Base-by-base conservation (phyloP, 2,888 invertebrate genomes). In the Agrochola circellaris region DNA sequence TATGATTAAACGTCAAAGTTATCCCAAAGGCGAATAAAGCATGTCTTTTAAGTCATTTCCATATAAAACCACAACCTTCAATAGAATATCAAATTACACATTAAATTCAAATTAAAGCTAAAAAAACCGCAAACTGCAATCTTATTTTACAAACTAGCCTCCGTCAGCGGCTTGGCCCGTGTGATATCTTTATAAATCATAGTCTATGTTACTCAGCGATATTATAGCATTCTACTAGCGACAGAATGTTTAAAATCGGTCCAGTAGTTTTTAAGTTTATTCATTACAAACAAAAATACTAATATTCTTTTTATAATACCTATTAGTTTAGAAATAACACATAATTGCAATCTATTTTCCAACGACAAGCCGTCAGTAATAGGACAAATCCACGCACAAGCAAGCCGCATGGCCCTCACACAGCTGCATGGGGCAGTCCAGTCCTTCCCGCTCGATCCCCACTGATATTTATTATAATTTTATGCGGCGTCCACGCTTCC, bases 381-480 rank as follows among this genome's bases (percentile, higher is more conserved):
- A 75, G 69, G 73, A 81, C 72, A 61, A 45, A 73, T 84, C 75
- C 73, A 23, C 51, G 70, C 34, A 70, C 79, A 77, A 72, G 71
- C 82, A 38, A 73, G 30, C 58, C 38, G 77, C 66, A 66, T 87
- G 87, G 83, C 67, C 62, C 17, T 51, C 79, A 65, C 58, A 73
- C 78, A 74, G 72, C 81, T 90, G 89, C 91, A 89, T 87, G 83
- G 90, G 89, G 91, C 90, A 92, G 93, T 92, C 94, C 94, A 87
- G 78, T 78, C 64, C 23, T 56, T 71, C 71, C 81, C 61, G 77
- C 81, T 79, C 73, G 62, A 90, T 92, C 85, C 90, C 93, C 91
- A 82, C 81, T 68, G 87, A 94, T 95, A 95, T 96, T 96, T 96
- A 96, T 96, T 95, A 95, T 96, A 96, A 96, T 96, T 95, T 96